A percentile compares a stretch with the other conserved stretches of the same genome.
Conservation (phyloP, 2,888 invertebrate genomes). For the Scaptomyza polygonia region DNA sequence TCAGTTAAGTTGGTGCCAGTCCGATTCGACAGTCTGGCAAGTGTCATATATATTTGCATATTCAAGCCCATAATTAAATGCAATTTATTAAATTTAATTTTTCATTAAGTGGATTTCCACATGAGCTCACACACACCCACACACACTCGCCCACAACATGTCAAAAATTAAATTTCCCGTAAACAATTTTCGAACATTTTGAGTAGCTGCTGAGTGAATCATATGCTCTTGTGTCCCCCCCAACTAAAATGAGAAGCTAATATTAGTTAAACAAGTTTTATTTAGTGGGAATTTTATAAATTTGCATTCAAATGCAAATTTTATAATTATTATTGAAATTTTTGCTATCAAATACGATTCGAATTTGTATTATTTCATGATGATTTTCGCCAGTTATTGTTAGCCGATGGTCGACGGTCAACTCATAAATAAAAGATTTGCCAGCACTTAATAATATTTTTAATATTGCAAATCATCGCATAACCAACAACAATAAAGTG, state of each 20-base stretch:
- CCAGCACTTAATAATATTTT: slow-evolving; percentile 20
- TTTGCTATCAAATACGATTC: neutral
- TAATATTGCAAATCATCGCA: slow-evolving; percentile 38
- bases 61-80: slow-evolving; percentile 58
- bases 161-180: slow-evolving; percentile 50
- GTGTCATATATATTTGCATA: slow-evolving; percentile 62
- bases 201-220: slow-evolving; percentile 16
- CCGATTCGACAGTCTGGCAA: slow-evolving; percentile 9
- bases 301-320: too few species aligned
- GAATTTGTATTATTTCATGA: neutral
- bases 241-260: slow-evolving; percentile 26
- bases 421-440: slow-evolving; percentile 26
- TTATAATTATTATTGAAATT: neutral
- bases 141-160: slow-evolving; percentile 12
- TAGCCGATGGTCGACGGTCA: neutral
- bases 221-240: neutral
- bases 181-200: slow-evolving; percentile 30
- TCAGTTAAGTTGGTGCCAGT: slow-evolving; percentile 1
- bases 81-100: slow-evolving; percentile 72
- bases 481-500: slow-evolving; percentile 20
- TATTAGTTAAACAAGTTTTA: too few species aligned
- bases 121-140: slow-evolving; percentile 25
- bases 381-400: slow-evolving; percentile 10
- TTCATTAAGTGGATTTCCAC: slow-evolving; percentile 63
- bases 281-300: too few species aligned